Conservation (phyloP, 2,797 vertebrate genomes). For the Hoplostethus atlanticus region DNA sequence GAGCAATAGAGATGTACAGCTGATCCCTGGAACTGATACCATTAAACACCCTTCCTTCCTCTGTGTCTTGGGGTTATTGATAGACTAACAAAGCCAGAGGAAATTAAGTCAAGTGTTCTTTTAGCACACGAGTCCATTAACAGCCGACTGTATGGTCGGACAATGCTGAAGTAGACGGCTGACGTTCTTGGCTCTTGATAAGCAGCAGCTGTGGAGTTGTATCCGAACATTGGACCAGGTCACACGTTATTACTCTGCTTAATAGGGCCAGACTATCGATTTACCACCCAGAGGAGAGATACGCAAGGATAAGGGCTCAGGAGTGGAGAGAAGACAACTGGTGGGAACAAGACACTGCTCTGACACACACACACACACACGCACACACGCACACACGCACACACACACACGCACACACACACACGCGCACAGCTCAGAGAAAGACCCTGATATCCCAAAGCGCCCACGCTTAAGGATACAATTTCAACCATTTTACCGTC, state of each 20-base stretch:
- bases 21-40: neutral
- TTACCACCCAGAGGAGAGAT: constrained; percentile 10
- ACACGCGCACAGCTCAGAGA: too few species aligned
- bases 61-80: constrained; percentile 23
- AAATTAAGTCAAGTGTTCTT: constrained; percentile 25
- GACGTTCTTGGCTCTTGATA: constrained; percentile 1
- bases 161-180: constrained; percentile 1
- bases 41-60: neutral
- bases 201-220: constrained; percentile 52
- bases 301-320: constrained; percentile 15
- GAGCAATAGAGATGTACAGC: neutral
- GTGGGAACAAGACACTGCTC: neutral
- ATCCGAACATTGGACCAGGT: constrained; percentile 13
- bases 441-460: too few species aligned
- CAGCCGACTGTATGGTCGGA: constrained; percentile 22
- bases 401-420: too few species aligned
- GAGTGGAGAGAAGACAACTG: constrained; percentile 15
- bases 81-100: constrained; percentile 22
- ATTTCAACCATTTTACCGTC: too few species aligned
- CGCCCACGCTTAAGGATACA: too few species aligned
- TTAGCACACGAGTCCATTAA: constrained; percentile 13
- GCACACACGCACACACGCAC: too few species aligned
- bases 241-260: constrained; percentile 38
- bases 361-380: too few species aligned
- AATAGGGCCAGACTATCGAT: constrained; percentile 39